A percentile compares a stretch with the other conserved stretches of the same genome.
These are phyloP conservation scores for Eurois occulta DNA, from an alignment of 2,888 invertebrate genomes.

Conservation along the genomic window DNA sequence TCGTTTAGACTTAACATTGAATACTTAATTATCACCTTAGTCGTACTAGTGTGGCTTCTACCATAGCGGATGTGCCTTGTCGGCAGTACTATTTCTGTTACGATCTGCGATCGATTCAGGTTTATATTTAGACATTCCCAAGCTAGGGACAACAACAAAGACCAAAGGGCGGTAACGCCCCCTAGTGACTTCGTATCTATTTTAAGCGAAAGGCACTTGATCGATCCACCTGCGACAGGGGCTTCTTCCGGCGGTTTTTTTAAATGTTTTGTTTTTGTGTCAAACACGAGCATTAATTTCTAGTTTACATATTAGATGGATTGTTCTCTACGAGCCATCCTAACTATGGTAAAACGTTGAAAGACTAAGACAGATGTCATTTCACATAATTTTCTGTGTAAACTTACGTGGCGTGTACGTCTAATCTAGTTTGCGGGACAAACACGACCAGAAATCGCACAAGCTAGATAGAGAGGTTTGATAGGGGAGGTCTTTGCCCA, in stretches of 20 bases:
- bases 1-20: conserved; percentile 3
- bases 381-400: background rate
- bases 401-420: background rate
- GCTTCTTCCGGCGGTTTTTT: background rate
- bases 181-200: background rate
- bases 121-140: conserved; percentile 17
- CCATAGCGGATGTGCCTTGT: background rate
- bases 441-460: background rate
- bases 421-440: background rate
- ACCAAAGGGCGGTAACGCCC: background rate
- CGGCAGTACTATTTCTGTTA: conserved; percentile 20
- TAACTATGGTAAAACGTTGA: background rate
- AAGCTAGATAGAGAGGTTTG: background rate
- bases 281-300: background rate
- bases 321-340: background rate
- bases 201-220: background rate
- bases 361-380: background rate
- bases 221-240: background rate
- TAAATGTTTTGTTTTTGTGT: background rate
- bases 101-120: conserved; percentile 27
- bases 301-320: background rate
- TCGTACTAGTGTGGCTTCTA: conserved; percentile 44
- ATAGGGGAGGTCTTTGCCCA: background rate
- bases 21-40: conserved; percentile 1
- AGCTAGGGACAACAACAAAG: background rate